Percentiles rank a stretch among this genome's conserved stretches.
These are phyloP conservation scores for Sphenopsis melanotis DNA, from an alignment of 2,797 vertebrate species.

Conservation along the genomic window DNA sequence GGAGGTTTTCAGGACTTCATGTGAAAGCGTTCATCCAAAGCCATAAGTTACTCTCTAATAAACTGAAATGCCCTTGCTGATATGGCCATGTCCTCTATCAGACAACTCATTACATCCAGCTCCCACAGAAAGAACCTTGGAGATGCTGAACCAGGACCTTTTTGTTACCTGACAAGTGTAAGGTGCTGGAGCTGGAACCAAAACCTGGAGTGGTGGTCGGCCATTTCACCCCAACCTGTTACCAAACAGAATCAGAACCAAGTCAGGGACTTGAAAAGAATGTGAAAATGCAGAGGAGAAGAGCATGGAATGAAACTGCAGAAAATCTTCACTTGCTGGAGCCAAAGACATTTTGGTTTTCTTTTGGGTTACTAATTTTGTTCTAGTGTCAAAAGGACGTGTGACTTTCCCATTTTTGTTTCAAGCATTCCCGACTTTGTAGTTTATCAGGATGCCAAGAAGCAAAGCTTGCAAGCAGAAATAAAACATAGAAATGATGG, in stretches of 20 bases:
- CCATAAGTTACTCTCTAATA: background rate
- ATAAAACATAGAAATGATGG: slow-evolving; percentile 22
- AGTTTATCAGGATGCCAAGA: slow-evolving; percentile 19
- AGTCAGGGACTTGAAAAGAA: background rate
- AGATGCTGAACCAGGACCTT: background rate
- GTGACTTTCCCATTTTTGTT: background rate
- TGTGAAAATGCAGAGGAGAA: background rate
- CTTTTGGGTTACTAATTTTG: background rate
- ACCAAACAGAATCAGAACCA: background rate
- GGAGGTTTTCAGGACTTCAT: background rate
- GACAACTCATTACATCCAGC: background rate
- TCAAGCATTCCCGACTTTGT: background rate
- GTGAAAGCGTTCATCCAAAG: background rate
- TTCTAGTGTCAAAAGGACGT: background rate
- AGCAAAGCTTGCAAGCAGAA: slow-evolving; percentile 1
- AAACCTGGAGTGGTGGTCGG: background rate
- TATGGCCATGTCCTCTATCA: background rate
- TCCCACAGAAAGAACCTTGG: background rate
- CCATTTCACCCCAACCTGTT: background rate
- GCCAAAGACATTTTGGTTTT: background rate
- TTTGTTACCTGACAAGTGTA: background rate
- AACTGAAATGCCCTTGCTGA: background rate
- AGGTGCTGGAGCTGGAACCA: background rate
- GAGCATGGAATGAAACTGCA: background rate
- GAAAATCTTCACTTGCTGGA: background rate